Percentiles rank a stretch among this genome's conserved stretches.
Conservation (phyloP, 2,888 invertebrate genomes). For the Nematopogon swammerdamellus region DNA sequence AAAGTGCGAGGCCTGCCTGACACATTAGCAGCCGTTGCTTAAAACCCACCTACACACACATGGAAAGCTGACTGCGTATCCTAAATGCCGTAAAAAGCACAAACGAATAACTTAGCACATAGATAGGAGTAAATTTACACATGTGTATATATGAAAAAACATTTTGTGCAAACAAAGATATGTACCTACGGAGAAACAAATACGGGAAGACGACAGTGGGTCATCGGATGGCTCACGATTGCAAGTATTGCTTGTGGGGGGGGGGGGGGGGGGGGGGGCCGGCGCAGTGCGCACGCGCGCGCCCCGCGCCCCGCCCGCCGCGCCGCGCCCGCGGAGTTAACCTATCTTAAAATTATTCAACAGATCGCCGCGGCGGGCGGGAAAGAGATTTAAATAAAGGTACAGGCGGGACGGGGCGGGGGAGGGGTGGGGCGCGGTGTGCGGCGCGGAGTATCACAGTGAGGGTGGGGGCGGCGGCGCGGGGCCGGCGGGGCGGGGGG, state of each 20-base stretch:
- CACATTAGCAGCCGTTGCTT: no score
- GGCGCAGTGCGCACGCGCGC: no score
- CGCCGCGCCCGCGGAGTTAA: no score
- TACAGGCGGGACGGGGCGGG: no score
- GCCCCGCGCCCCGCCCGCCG: no score
- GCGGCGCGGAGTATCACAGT: slow-evolving; percentile 3
- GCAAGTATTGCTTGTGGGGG: background rate
- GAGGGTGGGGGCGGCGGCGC: slow-evolving; percentile 9
- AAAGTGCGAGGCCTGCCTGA: no score
- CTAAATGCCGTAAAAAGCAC: background rate
- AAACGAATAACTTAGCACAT: background rate
- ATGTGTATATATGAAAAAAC: background rate
- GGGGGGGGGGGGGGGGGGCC: no score
- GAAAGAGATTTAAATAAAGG: slow-evolving; percentile 1
- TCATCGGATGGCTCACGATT: no score
- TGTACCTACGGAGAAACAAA: background rate
- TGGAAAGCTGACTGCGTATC: no score
- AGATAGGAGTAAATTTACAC: background rate
- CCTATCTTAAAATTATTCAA: background rate
- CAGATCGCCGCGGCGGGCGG: slow-evolving; percentile 1
- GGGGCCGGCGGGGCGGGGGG: slow-evolving; percentile 1
- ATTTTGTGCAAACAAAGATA: background rate
- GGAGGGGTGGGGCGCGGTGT: no score
- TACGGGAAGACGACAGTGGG: no score
- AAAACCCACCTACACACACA: no score